Evolutionary conservation across 2,797 vertebrate genomes (phyloP), one percentile per base, ranked within the genome.

Genomic region (Euthynnus affinis): DNA sequence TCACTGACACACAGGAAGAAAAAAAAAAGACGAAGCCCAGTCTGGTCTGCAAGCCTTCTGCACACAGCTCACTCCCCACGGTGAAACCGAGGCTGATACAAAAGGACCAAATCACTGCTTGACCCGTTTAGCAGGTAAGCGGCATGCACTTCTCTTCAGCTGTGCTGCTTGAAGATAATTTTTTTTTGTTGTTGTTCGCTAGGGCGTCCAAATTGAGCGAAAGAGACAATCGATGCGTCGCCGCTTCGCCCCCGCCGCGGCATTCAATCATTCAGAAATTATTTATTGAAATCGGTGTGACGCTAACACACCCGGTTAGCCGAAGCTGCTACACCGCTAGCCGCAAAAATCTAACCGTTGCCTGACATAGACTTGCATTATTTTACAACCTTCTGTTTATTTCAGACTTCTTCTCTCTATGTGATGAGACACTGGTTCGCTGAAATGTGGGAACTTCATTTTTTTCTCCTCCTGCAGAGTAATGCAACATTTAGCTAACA

Each of bases 1-100:
- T 74, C 89, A 74, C 65, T 66, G 71, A 85, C 89, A 92, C 82
- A 37, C 95, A 94, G 95, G 95, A 95, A 96, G 94, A 92, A 78
- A 18, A 23, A 52, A 52, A 17, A 44, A 66, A 74, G 40, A 42
- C 82, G 83, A 83, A 74, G 76, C 90, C 13, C 65, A 46, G 67
- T 78, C 81, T 61, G 74, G 32, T 18, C 56, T 18, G 75, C 34
- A 5, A 77, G 18, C 37, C 59, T 42, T 18, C 23, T 48, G 59
- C 58, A 68, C 62, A 57, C 65, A 71, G 65, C 69, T 48, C 66
- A 51, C 51, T 25, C 66, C 74, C 71, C 74, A 37, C 88, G 67
- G 82, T 64, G 52, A n/a, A 55, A 67, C 42, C 34, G 60, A 81
- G 69, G 42, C 76, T 48, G 44, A 74, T 4, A 59, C 25, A 59